Evolutionary conservation across 2,888 invertebrate genomes (phyloP).

Genomic region (Andricus quercusramuli): DNA sequence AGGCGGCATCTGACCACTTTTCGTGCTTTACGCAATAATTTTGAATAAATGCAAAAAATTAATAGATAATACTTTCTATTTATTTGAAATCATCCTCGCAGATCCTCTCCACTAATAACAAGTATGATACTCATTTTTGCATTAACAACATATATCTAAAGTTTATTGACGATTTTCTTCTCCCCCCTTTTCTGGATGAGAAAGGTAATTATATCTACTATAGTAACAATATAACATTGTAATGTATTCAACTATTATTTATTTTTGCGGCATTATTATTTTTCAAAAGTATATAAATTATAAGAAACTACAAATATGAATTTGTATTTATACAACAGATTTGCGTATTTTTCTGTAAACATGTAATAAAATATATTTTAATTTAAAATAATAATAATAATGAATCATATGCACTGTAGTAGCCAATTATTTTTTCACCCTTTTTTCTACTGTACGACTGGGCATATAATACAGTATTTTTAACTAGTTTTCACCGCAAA

Average conservation of each 20-base stretch:
- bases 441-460: slow-evolving; percentile 3
- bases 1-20: too few species aligned
- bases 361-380: slow-evolving; percentile 12
- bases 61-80: too few species aligned
- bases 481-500: slow-evolving; percentile 59
- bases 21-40: too few species aligned
- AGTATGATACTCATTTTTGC: too few species aligned
- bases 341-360: background rate
- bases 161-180: too few species aligned
- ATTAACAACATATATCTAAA: too few species aligned
- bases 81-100: too few species aligned
- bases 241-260: slow-evolving; percentile 1
- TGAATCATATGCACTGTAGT: background rate
- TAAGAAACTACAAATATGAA: slow-evolving; percentile 5
- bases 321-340: slow-evolving; percentile 5
- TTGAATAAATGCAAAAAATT: too few species aligned
- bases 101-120: too few species aligned
- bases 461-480: slow-evolving; percentile 6
- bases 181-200: too few species aligned
- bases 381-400: slow-evolving; percentile 5
- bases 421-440: slow-evolving; percentile 3
- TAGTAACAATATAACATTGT: background rate
- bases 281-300: slow-evolving; percentile 14
- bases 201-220: too few species aligned
- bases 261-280: slow-evolving; percentile 16